Evolutionary conservation across 1,140 invertebrate species (phyloP).

Genomic region (Hyphantria cunea): DNA sequence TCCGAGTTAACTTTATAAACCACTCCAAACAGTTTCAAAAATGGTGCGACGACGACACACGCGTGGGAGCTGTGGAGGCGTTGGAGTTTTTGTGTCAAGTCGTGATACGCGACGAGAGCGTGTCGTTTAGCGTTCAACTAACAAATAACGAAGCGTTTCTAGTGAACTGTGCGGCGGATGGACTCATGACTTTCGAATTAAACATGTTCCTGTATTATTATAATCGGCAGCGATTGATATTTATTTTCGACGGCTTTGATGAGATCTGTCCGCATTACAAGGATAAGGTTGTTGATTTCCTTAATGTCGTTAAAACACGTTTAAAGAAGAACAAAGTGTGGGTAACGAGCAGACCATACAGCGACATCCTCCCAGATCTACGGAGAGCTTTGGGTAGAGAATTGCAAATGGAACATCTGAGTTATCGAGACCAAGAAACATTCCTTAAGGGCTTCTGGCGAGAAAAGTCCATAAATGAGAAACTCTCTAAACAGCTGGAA

Average conservation of each 20-base stretch:
- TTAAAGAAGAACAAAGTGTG: slow-evolving; percentile 2
- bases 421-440: neutral
- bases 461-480: neutral
- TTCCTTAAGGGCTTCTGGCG: neutral
- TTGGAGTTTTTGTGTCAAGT: slow-evolving; percentile 8
- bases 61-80: slow-evolving; percentile 4
- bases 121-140: neutral
- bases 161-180: neutral
- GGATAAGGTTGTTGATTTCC: slow-evolving; percentile 4
- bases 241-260: slow-evolving; percentile 8
- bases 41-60: slow-evolving; percentile 1
- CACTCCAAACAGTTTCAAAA: slow-evolving; percentile 1
- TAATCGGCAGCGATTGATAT: slow-evolving; percentile 1
- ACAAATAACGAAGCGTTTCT: neutral
- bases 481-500: neutral
- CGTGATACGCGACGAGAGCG: neutral
- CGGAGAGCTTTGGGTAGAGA: neutral
- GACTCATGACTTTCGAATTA: slow-evolving; percentile 2
- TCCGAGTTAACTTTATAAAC: slow-evolving; percentile 16
- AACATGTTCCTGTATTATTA: slow-evolving; percentile 15
- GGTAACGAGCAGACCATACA: slow-evolving; percentile 23
- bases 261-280: slow-evolving; percentile 21
- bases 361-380: neutral
- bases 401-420: neutral
- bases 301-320: neutral